Base-by-base conservation (phyloP, 2,113 vertebrate species). In the Oriolus oriolus region DNA sequence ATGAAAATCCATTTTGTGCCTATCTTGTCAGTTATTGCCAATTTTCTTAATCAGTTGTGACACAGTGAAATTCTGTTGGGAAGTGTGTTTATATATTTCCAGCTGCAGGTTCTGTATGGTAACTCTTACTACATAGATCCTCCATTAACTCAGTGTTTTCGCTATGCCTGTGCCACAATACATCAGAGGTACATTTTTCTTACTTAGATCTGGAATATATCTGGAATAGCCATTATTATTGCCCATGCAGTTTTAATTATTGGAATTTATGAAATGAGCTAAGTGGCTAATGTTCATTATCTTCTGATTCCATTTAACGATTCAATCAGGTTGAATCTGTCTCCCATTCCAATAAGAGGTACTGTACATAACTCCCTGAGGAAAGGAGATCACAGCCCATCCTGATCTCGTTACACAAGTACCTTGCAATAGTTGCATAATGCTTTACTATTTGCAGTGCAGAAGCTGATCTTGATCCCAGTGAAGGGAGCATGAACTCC, bases 1-100 rank as follows among this genome's bases (percentile, higher is more conserved):
- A 97, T 76, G 95, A 70, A 97, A 97, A 92, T 95, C 89, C 90
- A 97, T 96, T 97, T 97, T 96, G 95, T 94, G 93, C 93, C 90
- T 90, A 89, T 95, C 95, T 95, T 92, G 64, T 97, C 96, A 96
- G 92, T 95, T 97, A 95, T 73, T 96, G 89, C 91, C 28, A 1
- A 96, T 95, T 97, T 97, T 93, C 35, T 4, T 97, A 96, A 97
- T 95, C 96, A 97, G 78, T 96, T 93, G 45, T 63, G 97, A 97
- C 33, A 76, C 66, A 79, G 80, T 52, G 71, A 96, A 97, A 97
- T 90, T 84, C 89, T 93, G 57, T 88, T 86, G 97, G 97, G 94
- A 95, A 96, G 75, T 4, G 0, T 97, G 89, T 97, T 97, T 90
- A 85, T 93, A 26, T 76, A 94, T 95, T 94, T 96, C 63, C 85